Percentiles rank a stretch among this genome's conserved stretches.
phyloP scores from a whole-genome alignment of 2,113 vertebrate species.

The Leiothrix lutea region DNA sequence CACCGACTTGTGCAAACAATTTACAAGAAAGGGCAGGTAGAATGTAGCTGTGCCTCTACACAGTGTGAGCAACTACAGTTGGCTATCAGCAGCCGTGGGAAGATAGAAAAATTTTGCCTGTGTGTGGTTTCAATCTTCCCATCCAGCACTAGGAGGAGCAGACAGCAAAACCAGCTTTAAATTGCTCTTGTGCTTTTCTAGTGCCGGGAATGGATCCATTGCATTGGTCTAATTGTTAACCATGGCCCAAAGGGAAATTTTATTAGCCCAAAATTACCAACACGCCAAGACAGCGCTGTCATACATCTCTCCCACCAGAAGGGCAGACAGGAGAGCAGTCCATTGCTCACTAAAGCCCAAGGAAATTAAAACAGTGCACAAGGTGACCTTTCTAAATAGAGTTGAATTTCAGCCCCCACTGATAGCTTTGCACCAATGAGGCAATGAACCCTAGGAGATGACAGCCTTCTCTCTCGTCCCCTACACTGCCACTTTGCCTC shows the following conservation, averaged over 20 bases:
- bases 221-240: not conserved
- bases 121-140: not conserved
- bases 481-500: not conserved
- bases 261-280: not conserved
- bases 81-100: not conserved
- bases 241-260: not conserved
- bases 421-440: not conserved
- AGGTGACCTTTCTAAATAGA: not conserved
- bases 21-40: not conserved
- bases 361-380: not conserved
- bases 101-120: not conserved
- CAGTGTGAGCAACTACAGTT: not conserved
- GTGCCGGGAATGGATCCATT: not conserved
- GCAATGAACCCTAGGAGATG: not conserved
- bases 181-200: not conserved
- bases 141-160: not conserved
- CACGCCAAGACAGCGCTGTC: fast-evolving
- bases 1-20: not conserved
- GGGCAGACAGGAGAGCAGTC: not conserved
- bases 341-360: not conserved
- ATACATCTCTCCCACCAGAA: not conserved
- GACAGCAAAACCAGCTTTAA: not conserved
- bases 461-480: not conserved
- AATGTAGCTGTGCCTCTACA: not conserved
- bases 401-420: not conserved